phyloP scores from a whole-genome alignment of 2,888 invertebrate genomes.

The Mesopsocus fuscifrons region DNA sequence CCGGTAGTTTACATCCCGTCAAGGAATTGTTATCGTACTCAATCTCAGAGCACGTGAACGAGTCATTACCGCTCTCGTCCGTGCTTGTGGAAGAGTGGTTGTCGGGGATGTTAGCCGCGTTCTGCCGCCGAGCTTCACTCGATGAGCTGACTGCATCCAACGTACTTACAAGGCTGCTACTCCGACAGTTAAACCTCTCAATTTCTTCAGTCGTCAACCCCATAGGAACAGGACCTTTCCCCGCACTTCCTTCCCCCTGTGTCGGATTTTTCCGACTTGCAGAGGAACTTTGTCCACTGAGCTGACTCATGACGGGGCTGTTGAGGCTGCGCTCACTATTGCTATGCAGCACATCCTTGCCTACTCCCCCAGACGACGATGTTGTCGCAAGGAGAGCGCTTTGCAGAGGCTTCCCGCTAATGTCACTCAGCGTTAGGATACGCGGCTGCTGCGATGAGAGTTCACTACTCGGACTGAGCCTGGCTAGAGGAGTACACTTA shows the following conservation, averaged over 20 bases:
- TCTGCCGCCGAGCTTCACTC: constrained; percentile 44
- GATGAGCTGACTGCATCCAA: constrained; percentile 85
- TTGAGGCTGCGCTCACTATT: constrained; percentile 83
- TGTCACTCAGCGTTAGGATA: constrained; percentile 70
- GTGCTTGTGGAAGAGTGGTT: constrained; percentile 56
- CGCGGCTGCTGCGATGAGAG: constrained; percentile 78
- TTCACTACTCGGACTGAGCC: constrained; percentile 82
- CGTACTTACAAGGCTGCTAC: constrained; percentile 69
- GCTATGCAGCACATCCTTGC: constrained; percentile 74
- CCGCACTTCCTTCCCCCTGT: constrained; percentile 37
- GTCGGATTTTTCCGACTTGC: constrained; percentile 56
- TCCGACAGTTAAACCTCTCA: constrained; percentile 43
- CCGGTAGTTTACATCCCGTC: constrained; percentile 54
- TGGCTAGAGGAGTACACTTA: constrained; percentile 64
- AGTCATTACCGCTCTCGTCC: constrained; percentile 86
- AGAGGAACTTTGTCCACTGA: constrained; percentile 70
- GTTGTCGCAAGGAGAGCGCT: constrained; percentile 77
- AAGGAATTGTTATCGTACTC: constrained; percentile 86
- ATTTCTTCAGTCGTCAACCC: constrained; percentile 87
- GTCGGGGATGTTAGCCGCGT: constrained; percentile 19
- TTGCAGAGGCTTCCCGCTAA: constrained; percentile 81
- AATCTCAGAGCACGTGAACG: constrained; percentile 95
- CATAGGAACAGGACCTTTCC: constrained; percentile 45
- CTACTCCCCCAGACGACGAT: constrained; percentile 72
- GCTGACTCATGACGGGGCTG: constrained; percentile 80